Evolutionary conservation across 2,113 vertebrate genomes (phyloP), one percentile per base, ranked within the genome.

Genomic region (Halichoeres trimaculatus): DNA sequence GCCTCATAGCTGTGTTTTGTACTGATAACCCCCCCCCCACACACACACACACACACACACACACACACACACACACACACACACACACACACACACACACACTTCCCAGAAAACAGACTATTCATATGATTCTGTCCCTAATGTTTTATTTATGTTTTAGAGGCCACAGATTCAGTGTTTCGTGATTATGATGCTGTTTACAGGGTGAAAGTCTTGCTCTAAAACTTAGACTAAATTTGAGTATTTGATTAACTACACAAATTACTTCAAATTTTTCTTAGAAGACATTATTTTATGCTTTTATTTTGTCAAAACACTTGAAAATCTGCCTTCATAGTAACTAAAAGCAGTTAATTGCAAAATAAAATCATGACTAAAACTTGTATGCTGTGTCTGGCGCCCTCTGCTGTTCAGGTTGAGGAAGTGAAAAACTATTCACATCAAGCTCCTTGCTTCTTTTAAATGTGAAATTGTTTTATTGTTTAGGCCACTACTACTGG

Each of bases 401-500:
- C 84, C 80, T 66, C 76, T 78, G 64, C 80, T 80, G 80, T 5
- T 71, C 64, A 60, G 45, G 9, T 3, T 40, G 24, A 34, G 41
- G 17, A 41, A 10, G 22, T 67, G 63, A 58, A 41, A 41, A 58
- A 8, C 5, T 7, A 8, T 5, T 17, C 1, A 20, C 58, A 30
- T 38, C 8, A 9, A 9, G 24, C 30, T 43, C 12, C 2, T 3
- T 30, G 10, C 16, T 20, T 22, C 12, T 47, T 5, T 19, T 35
- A n/a, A 14, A 16, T 35, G 11, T 30, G 1, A 54, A 2, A 41
- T 34, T 41, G 4, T 14, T 36, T 67, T 53, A 24, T 47, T 3
- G n/a, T 34, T 65, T 35, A 96, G 95, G 95, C 64, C 81, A 95
- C 36, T 95, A 95, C 87, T 94, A 94, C 78, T 96, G 95, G 95